A percentile compares a stretch with the other conserved stretches of the same genome.
These are phyloP conservation scores for Dermochelys coriacea DNA, from an alignment of 2,797 vertebrate species.

Conservation along the genomic window DNA sequence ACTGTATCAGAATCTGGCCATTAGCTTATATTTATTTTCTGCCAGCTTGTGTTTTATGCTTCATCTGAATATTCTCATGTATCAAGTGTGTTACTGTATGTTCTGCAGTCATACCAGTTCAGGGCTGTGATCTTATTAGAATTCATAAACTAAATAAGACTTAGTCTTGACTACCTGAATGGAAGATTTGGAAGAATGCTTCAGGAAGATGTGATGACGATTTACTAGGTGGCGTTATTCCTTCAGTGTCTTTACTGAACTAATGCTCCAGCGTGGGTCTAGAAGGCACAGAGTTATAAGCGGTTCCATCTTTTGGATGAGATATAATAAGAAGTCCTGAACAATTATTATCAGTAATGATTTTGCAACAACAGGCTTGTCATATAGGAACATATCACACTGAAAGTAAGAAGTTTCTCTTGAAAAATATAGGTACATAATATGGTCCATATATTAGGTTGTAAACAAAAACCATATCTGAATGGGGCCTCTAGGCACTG, in stretches of 20 bases:
- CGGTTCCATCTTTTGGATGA: neutral
- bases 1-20: neutral
- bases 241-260: neutral
- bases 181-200: neutral
- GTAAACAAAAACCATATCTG: neutral
- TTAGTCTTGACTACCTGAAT: neutral
- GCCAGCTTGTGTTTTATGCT: neutral
- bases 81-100: neutral
- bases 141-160: neutral
- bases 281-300: neutral
- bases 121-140: neutral
- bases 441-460: neutral
- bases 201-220: neutral
- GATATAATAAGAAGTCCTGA: neutral
- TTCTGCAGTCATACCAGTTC: neutral
- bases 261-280: neutral
- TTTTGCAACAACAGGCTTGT: neutral
- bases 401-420: neutral
- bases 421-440: neutral
- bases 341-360: fast-evolving
- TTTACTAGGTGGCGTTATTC: neutral
- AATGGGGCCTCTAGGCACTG: neutral
- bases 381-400: neutral
- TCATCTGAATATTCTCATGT: neutral
- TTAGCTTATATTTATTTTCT: neutral